phyloP scores from a whole-genome alignment of 2,797 vertebrate genomes.

The Pteropus rufus region DNA sequence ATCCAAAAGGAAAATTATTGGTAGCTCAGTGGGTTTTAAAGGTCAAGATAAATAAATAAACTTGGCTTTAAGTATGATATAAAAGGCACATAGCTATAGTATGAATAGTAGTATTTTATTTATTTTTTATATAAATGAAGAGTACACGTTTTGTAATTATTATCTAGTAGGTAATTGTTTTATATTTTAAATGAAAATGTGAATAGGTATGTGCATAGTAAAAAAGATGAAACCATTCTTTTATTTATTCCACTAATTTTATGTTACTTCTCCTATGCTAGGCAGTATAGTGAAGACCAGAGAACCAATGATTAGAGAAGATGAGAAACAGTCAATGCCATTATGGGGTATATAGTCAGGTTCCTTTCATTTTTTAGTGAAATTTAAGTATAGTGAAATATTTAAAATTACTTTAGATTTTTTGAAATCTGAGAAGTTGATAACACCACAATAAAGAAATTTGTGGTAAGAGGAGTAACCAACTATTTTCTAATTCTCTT shows the following conservation, averaged over 20 bases:
- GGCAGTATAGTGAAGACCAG: not conserved
- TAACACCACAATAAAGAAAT: not conserved
- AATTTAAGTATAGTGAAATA: not conserved
- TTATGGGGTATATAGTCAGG: not conserved
- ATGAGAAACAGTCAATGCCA: not conserved
- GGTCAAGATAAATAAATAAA: conserved; percentile 1
- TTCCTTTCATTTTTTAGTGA: not conserved
- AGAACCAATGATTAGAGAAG: not conserved
- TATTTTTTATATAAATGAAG: not conserved
- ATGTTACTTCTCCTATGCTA: not conserved
- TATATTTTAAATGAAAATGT: not conserved
- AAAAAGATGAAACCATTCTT: not conserved
- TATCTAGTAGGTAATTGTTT: not conserved
- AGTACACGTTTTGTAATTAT: not conserved
- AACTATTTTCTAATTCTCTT: not conserved
- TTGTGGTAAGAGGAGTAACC: not conserved
- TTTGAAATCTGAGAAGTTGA: not conserved
- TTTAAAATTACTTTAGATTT: not conserved
- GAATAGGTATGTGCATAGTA: not conserved
- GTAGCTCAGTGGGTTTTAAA: conserved; percentile 37
- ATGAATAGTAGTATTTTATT: not conserved
- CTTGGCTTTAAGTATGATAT: not conserved
- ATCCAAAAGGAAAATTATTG: conserved; percentile 48
- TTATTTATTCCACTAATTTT: not conserved
- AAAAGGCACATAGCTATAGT: not conserved